phyloP scores from a whole-genome alignment of 2,888 invertebrate species.

The Philopedon plagiatum region DNA sequence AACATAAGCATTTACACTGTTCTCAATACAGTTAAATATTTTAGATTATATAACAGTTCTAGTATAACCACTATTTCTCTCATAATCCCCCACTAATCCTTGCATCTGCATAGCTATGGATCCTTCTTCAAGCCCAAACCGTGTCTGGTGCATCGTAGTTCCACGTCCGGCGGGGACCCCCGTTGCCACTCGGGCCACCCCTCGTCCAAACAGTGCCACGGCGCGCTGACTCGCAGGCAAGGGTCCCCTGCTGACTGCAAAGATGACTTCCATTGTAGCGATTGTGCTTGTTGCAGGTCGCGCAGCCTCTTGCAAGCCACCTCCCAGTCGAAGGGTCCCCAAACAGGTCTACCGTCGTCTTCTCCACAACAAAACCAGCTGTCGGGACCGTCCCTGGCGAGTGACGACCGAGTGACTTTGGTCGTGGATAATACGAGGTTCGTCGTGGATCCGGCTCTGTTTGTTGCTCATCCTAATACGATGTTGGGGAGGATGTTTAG shows the following conservation, averaged over 20 bases:
- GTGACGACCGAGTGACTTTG: constrained; percentile 87
- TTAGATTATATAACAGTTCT: too few relatives aligned
- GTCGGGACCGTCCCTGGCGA: constrained; percentile 55
- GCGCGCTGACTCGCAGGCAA: constrained; percentile 30
- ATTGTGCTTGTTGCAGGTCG: constrained; percentile 48
- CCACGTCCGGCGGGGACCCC: constrained; percentile 69
- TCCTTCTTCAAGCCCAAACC: constrained; percentile 76
- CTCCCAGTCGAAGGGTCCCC: constrained; percentile 25
- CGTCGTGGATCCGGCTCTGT: constrained; percentile 92
- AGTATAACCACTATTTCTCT: background rate
- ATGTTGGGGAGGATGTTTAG: constrained; percentile 99
- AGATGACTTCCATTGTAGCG: constrained; percentile 14
- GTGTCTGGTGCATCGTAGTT: constrained; percentile 74
- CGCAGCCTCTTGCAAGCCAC: constrained; percentile 48
- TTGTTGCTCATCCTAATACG: constrained; percentile 96
- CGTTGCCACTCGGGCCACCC: constrained; percentile 71
- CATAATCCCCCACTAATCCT: constrained; percentile 12
- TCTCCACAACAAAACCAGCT: constrained; percentile 44
- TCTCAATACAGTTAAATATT: too few relatives aligned
- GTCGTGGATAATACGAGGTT: constrained; percentile 96
- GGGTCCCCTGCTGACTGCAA: constrained; percentile 39
- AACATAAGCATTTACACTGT: too few relatives aligned
- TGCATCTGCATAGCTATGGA: constrained; percentile 70
- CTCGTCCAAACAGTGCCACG: constrained; percentile 67
- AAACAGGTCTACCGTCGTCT: constrained; percentile 23